Evolutionary conservation across 1,140 invertebrate species (phyloP).

Genomic region (Uloborus diversus): DNA sequence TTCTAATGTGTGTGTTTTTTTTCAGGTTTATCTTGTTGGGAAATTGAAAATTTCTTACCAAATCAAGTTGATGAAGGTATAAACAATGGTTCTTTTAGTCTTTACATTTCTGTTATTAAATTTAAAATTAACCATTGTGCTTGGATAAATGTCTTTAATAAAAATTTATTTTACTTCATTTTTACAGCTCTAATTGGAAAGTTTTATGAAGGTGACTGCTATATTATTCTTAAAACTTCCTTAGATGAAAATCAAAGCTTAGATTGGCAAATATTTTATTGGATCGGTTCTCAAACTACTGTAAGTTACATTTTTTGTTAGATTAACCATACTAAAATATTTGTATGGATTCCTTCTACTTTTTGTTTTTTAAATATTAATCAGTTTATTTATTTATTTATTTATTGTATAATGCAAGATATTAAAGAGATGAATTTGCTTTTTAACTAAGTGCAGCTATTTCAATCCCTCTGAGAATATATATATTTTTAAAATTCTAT

Average conservation of each 20-base stretch:
- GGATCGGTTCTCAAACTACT: slow-evolving; percentile 96
- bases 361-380: no score
- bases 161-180: slow-evolving; percentile 31
- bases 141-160: background rate
- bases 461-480: no score
- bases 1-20: slow-evolving; percentile 1
- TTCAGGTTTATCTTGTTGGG: slow-evolving; percentile 84
- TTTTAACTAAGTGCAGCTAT: no score
- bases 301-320: slow-evolving; percentile 72
- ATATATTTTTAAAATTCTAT: no score
- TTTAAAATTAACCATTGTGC: background rate
- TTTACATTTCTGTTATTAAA: background rate
- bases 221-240: slow-evolving; percentile 93
- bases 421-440: no score
- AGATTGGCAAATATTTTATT: slow-evolving; percentile 97
- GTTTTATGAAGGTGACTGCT: slow-evolving; percentile 99
- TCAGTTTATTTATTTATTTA: no score
- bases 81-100: background rate
- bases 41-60: slow-evolving; percentile 99
- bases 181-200: slow-evolving; percentile 93
- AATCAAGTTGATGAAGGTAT: slow-evolving; percentile 76
- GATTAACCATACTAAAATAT: no score
- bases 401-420: no score
- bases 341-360: no score
- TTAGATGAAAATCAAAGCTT: slow-evolving; percentile 85